phyloP scores from a whole-genome alignment of 2,888 invertebrate genomes.

The Trachelus stipa region DNA sequence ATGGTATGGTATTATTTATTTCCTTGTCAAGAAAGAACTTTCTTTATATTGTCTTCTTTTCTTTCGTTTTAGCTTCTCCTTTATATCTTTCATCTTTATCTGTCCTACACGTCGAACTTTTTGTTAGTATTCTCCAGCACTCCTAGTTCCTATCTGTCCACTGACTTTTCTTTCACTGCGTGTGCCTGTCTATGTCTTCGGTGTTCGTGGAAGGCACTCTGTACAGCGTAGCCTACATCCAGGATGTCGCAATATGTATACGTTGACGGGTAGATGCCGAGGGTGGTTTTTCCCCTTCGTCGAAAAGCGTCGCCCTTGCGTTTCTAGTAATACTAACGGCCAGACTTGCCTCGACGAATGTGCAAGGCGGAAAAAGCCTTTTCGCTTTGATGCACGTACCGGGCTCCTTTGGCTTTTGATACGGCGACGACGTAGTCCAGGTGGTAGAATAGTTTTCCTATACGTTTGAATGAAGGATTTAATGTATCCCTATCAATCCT shows the following conservation, averaged over 20 bases:
- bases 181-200: not conserved
- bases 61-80: not conserved
- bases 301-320: not conserved
- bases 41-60: not conserved
- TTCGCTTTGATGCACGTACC: not conserved
- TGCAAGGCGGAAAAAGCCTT: not conserved
- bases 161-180: not conserved
- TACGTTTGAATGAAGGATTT: not conserved
- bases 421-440: not conserved
- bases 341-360: not conserved
- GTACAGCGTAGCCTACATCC: not conserved
- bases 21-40: not conserved
- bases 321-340: not conserved
- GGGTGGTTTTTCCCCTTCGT: not conserved
- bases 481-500: not conserved
- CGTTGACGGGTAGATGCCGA: not conserved
- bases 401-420: not conserved
- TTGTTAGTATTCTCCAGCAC: not conserved
- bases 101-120: not conserved
- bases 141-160: not conserved
- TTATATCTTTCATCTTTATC: not conserved
- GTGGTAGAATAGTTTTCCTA: not conserved
- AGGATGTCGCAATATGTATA: not conserved
- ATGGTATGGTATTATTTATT: not conserved
- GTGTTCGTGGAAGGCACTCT: not conserved